A percentile compares a stretch with the other conserved stretches of the same genome.
These are phyloP conservation scores for Umimayanthus kanabou DNA, from an alignment of 92 coral and sea anemone genomes.

Conservation along the genomic window DNA sequence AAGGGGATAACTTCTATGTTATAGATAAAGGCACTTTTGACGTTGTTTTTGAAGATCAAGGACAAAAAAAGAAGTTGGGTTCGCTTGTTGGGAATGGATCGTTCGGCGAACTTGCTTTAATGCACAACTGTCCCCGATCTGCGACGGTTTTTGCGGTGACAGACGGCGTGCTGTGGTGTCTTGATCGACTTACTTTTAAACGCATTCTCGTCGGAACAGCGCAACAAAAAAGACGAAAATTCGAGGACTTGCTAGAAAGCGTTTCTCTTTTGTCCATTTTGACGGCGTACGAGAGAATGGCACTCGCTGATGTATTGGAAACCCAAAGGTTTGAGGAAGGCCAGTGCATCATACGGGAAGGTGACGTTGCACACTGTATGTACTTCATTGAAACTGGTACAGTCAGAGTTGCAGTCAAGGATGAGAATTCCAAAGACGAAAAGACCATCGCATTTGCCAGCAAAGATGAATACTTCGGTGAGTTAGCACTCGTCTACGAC, in stretches of 20 bases:
- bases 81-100: constrained; percentile 51
- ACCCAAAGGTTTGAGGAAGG: constrained; percentile 50
- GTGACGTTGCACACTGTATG: constrained; percentile 49
- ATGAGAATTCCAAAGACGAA: constrained; percentile 3
- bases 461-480: constrained; percentile 63
- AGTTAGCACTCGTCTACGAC: constrained; percentile 55
- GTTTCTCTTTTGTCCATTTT: constrained; percentile 50
- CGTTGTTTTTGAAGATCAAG: constrained; percentile 45
- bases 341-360: constrained; percentile 56
- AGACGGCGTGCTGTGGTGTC: constrained; percentile 57
- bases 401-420: constrained; percentile 47
- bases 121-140: constrained; percentile 66
- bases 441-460: constrained; percentile 46
- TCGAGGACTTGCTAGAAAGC: constrained; percentile 51
- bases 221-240: constrained; percentile 50
- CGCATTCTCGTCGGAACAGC: constrained; percentile 63
- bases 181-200: constrained; percentile 56
- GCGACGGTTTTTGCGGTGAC: constrained; percentile 53
- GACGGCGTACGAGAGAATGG: constrained; percentile 57
- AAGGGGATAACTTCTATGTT: constrained; percentile 62
- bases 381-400: constrained; percentile 60
- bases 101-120: constrained; percentile 61
- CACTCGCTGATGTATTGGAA: constrained; percentile 57
- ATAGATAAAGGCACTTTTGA: constrained; percentile 61
- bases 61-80: constrained; percentile 41